Base-by-base conservation (phyloP, 1,140 invertebrate species). In the Sogatella furcifera region DNA sequence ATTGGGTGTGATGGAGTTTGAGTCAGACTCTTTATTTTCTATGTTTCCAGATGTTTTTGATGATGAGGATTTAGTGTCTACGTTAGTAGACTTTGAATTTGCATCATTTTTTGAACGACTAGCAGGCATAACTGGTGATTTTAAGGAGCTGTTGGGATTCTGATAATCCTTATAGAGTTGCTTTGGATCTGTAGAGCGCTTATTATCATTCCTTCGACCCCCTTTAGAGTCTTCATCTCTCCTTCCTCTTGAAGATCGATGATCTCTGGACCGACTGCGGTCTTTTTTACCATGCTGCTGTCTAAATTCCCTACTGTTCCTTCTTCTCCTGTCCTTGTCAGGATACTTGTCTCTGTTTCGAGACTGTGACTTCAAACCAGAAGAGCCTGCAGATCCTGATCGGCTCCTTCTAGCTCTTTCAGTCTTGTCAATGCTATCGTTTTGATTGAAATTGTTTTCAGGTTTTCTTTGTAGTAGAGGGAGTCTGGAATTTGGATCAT, bases 281-380 rank as follows among this genome's bases (percentile, higher is more conserved):
- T 68, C 68, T 46, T 72, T 64, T 46, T 73, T 57, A n/a, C 66
- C 64, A 21, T 66, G 46, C 52, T 60, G 54, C 62, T 83, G 80
- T 11, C 80, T 77, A 21, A 79, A 71, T 19, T 83, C 77, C 10
- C 56, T 44, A 60, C 65, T 62, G 19, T 57, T 52, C 42, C 63
- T 46, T 17, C 64, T 55, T 52, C 63, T 63, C 17, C 79, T 68
- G 57, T 77, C 78, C 3, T 81, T 72, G 55, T 81, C 80, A 9
- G 80, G 69, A 14, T 76, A 70, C n/a, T 75, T 68, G 31, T 78
- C 77, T 11, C 77, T 59, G 70, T 59, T 49, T 22, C 72, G 52
- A 5, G 57, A 15, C 6, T 49, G 17, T 11, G 46, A 49, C 0
- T 76, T 69, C 0, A 76, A 75, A 10, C 73, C 70, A 10, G 74